phyloP scores from a whole-genome alignment of 2,888 invertebrate species.

The Coelopa pilipes region DNA sequence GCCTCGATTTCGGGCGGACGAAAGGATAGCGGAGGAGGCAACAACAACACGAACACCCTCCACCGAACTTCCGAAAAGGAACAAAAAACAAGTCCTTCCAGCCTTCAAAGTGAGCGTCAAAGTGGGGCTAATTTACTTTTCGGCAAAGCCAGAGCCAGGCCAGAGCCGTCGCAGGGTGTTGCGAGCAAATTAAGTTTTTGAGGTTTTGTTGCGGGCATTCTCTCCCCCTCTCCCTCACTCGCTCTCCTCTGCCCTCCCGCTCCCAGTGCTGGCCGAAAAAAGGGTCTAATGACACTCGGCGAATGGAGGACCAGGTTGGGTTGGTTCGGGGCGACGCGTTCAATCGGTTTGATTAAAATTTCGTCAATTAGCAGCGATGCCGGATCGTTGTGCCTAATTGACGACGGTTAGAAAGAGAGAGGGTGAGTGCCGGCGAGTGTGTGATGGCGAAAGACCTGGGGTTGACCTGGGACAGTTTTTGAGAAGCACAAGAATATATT shows the following conservation, averaged over 20 bases:
- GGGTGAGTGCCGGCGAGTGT: too few relatives aligned
- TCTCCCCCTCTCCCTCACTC: too few relatives aligned
- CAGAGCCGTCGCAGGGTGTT: background rate
- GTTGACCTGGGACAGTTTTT: too few relatives aligned
- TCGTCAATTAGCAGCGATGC: background rate
- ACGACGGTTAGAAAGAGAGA: too few relatives aligned
- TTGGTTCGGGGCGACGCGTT: background rate
- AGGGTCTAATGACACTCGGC: background rate
- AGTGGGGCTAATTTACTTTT: conserved; percentile 23
- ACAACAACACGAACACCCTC: background rate
- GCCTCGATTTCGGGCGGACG: background rate
- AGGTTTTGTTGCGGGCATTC: background rate
- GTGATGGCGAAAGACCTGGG: too few relatives aligned
- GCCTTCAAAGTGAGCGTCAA: conserved; percentile 18
- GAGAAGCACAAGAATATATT: too few relatives aligned
- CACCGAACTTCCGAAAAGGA: too few relatives aligned
- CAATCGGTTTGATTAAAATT: conserved; percentile 2
- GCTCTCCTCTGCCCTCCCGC: too few relatives aligned
- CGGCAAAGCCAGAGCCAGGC: background rate
- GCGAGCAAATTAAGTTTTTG: conserved; percentile 18
- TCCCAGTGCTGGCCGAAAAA: background rate
- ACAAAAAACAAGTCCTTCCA: conserved; percentile 10
- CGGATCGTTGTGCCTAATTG: too few relatives aligned
- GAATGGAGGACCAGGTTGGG: conserved; percentile 1
- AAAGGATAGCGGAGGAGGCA: background rate